Conservation (phyloP, 2,113 vertebrate species). For the Cyprinodon tularosa region DNA sequence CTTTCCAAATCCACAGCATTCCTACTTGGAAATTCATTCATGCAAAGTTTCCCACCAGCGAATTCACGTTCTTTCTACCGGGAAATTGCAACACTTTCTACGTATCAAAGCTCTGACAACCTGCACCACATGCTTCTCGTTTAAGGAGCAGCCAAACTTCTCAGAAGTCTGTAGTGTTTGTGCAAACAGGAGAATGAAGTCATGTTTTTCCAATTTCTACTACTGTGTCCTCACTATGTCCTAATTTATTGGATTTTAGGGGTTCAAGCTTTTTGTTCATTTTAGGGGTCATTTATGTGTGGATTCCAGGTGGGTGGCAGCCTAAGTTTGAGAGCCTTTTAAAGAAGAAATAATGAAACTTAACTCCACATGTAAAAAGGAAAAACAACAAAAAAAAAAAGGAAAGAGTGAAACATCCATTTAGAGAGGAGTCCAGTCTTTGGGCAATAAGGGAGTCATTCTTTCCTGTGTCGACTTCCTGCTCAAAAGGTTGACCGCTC, state of each 20-base stretch:
- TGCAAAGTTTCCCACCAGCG: not conserved
- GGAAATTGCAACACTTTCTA: not conserved
- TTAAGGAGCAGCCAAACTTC: conserved; percentile 12
- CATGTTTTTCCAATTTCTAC: not conserved
- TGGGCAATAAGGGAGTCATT: conserved; percentile 63
- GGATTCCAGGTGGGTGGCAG: not conserved
- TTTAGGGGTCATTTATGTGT: conserved; percentile 8
- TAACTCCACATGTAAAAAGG: not conserved
- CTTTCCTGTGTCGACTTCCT: conserved; percentile 78
- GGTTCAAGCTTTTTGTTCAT: not conserved
- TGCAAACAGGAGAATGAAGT: conserved; percentile 6
- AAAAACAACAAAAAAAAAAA: conserved; percentile 29
- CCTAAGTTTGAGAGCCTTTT: not conserved
- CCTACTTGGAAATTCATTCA: not conserved
- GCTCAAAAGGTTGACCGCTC: conserved; percentile 53
- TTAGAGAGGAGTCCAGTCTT: conserved; percentile 51
- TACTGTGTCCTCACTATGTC: not conserved
- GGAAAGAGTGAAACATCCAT: conserved; percentile 50
- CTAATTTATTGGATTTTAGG: conserved; percentile 1
- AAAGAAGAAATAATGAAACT: not conserved
- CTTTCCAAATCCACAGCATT: conserved; percentile 10
- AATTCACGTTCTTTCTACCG: not conserved
- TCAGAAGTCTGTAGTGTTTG: conserved; percentile 24
- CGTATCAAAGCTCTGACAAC: not conserved
- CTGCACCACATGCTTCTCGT: not conserved